phyloP scores from a whole-genome alignment of 92 coral and sea anemone genomes.

The Plumapathes pennacea region DNA sequence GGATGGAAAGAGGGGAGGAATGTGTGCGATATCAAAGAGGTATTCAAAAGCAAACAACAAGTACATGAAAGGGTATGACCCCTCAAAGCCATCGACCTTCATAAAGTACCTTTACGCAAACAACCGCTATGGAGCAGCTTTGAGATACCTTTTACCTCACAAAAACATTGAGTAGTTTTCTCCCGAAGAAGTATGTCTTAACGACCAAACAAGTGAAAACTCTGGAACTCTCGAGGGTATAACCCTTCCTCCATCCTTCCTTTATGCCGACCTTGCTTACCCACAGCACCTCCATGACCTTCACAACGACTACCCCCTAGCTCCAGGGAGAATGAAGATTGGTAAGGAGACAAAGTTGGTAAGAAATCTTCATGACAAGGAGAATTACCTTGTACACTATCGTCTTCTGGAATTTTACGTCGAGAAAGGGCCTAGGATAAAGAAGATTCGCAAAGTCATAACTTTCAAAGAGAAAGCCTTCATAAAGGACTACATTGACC shows the following conservation, averaged over 20 bases:
- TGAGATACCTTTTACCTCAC: neutral
- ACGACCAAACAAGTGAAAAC: too few species aligned
- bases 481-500: neutral
- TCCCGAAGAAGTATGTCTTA: too few species aligned
- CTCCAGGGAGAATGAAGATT: neutral
- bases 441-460: neutral
- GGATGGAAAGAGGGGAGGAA: slow-evolving; percentile 1
- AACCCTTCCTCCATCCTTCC: too few species aligned
- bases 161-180: too few species aligned
- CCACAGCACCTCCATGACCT: neutral
- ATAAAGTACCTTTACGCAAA: neutral
- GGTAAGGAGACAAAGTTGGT: neutral
- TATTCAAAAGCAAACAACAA: neutral
- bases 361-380: neutral
- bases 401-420: neutral
- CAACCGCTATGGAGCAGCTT: neutral
- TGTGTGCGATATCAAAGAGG: neutral
- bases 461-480: too few species aligned
- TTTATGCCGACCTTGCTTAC: too few species aligned
- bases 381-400: neutral
- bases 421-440: neutral
- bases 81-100: neutral
- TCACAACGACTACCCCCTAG: neutral
- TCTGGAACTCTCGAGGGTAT: too few species aligned
- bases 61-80: neutral